Base-by-base conservation (phyloP, 1,140 invertebrate genomes). In the Drosophila dunni region DNA sequence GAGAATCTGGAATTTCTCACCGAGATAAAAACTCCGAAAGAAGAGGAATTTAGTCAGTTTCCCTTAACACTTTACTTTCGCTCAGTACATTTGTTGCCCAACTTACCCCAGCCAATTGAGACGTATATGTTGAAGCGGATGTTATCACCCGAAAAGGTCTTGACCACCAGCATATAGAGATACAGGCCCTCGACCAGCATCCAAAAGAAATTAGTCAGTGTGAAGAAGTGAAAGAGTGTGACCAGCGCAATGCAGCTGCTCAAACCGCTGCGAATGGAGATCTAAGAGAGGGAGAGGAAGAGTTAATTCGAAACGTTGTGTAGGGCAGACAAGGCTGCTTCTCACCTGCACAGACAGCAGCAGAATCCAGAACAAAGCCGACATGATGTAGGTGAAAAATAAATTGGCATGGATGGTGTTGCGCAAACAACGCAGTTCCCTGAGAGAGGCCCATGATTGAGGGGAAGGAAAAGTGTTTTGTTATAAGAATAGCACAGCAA, bases 171-270 rank as follows among this genome's bases (percentile, higher is more conserved):
- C 93, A 98, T 96, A 92, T 98, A 98, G 11, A 99, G 93, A 92
- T 98, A 99, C 3, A 99, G 93, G 33, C 97, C 98, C 95, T 99
- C 98, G 2, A 99, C 97, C 90, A 99, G 97, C 98, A 99, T 99
- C 98, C 98, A 99, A 93, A 98, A 99, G 93, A 98, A 99, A 92
- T 98, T 99, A 1, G 98, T 98, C 54, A 97, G 93, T 84, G 97
- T 96, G 84, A 98, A 97, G 92, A 98, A 99, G 91, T 97, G 96
- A 76, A 97, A 95, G 46, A 97, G 93, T 29, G 96, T 95, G 54
- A 96, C 94, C 20, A 98, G 91, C 8, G 95, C 93, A 68, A 96
- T 94, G 90, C 96, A 97, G 95, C 94, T 58, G 93, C 93, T 78
- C 94, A 94, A 67, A 93, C 93, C 42, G 90, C 82, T 91, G 4